Conservation (phyloP, 2,113 vertebrate genomes). For the Neodon shergylaensis region DNA sequence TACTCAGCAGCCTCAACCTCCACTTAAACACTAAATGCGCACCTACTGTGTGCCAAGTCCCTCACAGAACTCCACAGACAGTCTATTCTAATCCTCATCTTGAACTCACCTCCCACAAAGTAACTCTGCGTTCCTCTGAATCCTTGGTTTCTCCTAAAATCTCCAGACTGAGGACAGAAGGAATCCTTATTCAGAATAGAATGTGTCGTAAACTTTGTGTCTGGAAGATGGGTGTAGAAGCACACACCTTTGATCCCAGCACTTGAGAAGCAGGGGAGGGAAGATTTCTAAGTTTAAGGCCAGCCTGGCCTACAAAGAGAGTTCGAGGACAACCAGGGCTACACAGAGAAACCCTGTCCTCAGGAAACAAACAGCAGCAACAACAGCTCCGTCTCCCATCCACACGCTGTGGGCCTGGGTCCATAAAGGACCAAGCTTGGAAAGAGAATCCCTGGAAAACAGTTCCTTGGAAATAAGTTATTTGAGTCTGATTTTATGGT, state of each 20-base stretch:
- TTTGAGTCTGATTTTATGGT: not conserved
- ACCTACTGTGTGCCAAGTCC: not conserved
- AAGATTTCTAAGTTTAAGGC: not conserved
- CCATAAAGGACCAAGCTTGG: not conserved
- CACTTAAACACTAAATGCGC: fast-evolving
- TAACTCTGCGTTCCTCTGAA: not conserved
- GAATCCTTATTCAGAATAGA: no score
- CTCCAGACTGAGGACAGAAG: fast-evolving
- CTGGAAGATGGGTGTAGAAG: not conserved
- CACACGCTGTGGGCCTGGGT: fast-evolving
- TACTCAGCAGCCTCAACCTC: not conserved
- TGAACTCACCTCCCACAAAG: fast-evolving
- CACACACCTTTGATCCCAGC: not conserved
- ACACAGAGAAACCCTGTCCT: not conserved
- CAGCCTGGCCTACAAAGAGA: not conserved
- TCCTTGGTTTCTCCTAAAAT: not conserved
- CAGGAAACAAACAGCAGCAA: not conserved
- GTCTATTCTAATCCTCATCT: fast-evolving
- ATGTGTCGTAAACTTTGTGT: not conserved
- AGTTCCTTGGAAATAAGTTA: not conserved
- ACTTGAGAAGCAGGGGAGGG: not conserved
- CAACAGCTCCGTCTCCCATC: fast-evolving
- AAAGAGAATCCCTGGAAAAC: not conserved
- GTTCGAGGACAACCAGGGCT: not conserved
- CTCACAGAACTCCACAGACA: fast-evolving